Evolutionary conservation across 2,888 invertebrate species (phyloP).

Genomic region (Parascotia fuliginaria): DNA sequence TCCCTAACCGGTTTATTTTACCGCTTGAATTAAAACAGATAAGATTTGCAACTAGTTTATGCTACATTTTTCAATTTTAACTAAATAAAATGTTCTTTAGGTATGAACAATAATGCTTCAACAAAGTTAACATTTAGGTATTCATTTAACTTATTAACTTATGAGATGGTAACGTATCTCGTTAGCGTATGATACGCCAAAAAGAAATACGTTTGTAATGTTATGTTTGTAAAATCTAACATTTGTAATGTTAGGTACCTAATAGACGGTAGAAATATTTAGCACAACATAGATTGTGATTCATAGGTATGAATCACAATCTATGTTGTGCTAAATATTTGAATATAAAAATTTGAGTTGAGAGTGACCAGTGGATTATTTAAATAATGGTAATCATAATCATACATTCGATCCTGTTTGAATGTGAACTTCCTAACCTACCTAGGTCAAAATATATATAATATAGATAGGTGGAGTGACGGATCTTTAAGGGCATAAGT

Average conservation of each 20-base stretch:
- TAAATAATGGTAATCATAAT: constrained; percentile 33
- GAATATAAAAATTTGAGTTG: neutral
- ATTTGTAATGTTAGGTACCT: neutral
- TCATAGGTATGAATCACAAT: neutral
- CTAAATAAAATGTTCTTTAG: neutral
- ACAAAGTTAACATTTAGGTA: too few species aligned
- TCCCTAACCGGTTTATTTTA: constrained; percentile 1
- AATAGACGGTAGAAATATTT: neutral
- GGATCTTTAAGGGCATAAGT: constrained; percentile 1
- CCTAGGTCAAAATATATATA: too few species aligned
- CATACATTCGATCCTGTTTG: constrained; percentile 47
- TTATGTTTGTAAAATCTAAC: too few species aligned
- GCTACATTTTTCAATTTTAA: neutral
- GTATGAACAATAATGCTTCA: neutral
- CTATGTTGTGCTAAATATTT: too few species aligned
- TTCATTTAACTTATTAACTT: neutral
- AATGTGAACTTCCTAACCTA: too few species aligned
- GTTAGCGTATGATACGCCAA: too few species aligned
- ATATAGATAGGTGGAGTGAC: constrained; percentile 1
- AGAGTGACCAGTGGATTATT: constrained; percentile 34
- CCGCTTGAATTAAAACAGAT: neutral
- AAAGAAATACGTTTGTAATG: neutral
- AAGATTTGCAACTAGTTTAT: neutral
- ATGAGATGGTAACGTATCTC: neutral
- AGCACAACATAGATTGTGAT: constrained; percentile 1